phyloP scores from a whole-genome alignment of 2,888 invertebrate species.

The Limnephilus auricula region DNA sequence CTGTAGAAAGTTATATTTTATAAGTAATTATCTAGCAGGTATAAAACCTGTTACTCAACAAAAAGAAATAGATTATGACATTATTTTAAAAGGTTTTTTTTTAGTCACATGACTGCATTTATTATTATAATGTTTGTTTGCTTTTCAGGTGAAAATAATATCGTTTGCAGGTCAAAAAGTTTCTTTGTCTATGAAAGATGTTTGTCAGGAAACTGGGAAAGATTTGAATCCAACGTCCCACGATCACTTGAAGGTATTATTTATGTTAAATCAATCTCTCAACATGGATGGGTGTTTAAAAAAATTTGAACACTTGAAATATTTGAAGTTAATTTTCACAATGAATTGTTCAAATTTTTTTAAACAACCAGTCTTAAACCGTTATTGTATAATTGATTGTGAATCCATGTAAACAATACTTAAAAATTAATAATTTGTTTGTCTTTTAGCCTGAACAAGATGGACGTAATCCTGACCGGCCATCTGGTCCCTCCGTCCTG shows the following conservation, averaged over 20 bases:
- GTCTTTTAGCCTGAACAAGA: slow-evolving; percentile 79
- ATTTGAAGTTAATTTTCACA: too few relatives aligned
- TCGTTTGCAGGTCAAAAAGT: slow-evolving; percentile 96
- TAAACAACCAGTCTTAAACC: too few relatives aligned
- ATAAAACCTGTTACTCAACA: not conserved
- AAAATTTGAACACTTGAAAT: too few relatives aligned
- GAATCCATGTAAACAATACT: not conserved
- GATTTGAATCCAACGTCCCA: slow-evolving; percentile 94
- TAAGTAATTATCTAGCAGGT: not conserved
- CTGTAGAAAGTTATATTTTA: not conserved
- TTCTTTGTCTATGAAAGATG: slow-evolving; percentile 98
- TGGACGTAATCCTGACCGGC: slow-evolving; percentile 95
- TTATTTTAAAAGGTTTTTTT: too few relatives aligned
- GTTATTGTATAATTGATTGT: not conserved
- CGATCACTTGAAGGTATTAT: slow-evolving; percentile 78
- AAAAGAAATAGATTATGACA: not conserved
- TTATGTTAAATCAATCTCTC: not conserved
- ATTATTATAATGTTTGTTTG: slow-evolving; percentile 1
- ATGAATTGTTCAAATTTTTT: too few relatives aligned
- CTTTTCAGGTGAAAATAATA: slow-evolving; percentile 86
- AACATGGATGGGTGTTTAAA: too few relatives aligned
- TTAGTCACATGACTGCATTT: not conserved
- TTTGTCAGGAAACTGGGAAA: slow-evolving; percentile 95
- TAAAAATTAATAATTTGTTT: not conserved
- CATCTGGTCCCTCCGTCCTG: slow-evolving; percentile 80